phyloP scores from a whole-genome alignment of 30 jellyfish, hydroid and myxozoan species.

The Turritopsis dohrnii region DNA sequence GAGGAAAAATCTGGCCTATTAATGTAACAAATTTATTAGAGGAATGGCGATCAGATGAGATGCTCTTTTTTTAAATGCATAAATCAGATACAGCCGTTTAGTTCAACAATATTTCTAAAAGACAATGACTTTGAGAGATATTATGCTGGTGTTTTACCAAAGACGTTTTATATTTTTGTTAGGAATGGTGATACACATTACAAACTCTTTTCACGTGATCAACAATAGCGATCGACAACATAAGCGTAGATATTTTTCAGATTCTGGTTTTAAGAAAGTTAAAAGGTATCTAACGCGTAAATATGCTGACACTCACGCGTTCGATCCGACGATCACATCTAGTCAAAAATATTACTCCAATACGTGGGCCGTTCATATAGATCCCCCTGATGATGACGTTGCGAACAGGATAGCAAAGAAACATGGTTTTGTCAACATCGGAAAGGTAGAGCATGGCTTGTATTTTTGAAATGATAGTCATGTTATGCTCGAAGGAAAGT shows the following conservation, averaged over 20 bases:
- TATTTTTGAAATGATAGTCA: no score
- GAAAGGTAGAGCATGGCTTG: constrained; percentile 84
- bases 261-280: constrained; percentile 20
- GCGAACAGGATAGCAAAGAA: constrained; percentile 89
- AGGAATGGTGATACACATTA: not conserved
- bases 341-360: constrained; percentile 45
- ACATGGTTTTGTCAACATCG: constrained; percentile 84
- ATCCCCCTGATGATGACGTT: constrained; percentile 84
- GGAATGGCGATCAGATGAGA: not conserved
- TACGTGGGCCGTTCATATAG: constrained; percentile 95
- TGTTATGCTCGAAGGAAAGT: no score
- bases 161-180: not conserved
- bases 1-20: not conserved
- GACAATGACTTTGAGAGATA: not conserved
- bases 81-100: not conserved
- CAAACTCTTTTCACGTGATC: constrained; percentile 1
- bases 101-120: not conserved
- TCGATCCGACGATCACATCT: not conserved
- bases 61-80: not conserved
- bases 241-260: constrained; percentile 30
- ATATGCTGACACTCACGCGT: constrained; percentile 15
- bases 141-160: not conserved
- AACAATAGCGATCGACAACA: constrained; percentile 9
- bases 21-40: not conserved
- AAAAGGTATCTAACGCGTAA: constrained; percentile 18